Evolutionary conservation across 2,797 vertebrate genomes (phyloP).

Genomic region (Ceyx erithaca): DNA sequence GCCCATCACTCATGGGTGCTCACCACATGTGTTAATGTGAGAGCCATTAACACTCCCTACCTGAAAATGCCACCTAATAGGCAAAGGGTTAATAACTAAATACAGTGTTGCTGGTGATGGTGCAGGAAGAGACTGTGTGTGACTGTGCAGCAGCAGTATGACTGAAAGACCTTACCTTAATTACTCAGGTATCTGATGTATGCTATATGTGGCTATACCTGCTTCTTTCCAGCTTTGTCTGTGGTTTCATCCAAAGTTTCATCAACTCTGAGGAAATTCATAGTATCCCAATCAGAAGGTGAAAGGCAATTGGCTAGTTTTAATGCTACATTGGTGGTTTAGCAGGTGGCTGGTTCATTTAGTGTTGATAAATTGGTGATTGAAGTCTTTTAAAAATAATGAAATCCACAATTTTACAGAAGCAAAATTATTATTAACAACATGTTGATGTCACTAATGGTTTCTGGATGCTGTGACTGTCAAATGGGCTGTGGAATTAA

Average conservation of each 20-base stretch:
- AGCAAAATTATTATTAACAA: background rate
- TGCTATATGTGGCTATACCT: background rate
- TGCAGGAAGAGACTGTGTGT: background rate
- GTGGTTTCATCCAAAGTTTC: background rate
- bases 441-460: background rate
- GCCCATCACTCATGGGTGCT: background rate
- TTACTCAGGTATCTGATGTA: background rate
- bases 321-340: background rate
- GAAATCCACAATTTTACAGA: background rate
- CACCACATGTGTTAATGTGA: slow-evolving; percentile 43
- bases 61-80: background rate
- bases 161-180: background rate
- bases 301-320: background rate
- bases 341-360: background rate
- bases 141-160: background rate
- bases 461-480: background rate
- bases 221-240: background rate
- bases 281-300: no score
- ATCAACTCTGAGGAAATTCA: background rate
- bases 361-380: background rate
- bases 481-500: background rate
- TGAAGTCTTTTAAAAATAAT: background rate
- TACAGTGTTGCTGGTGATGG: background rate
- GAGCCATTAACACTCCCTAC: slow-evolving; percentile 16
- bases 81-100: slow-evolving; percentile 2